These are phyloP conservation scores for Tenrec ecaudatus DNA, from an alignment of 2,113 vertebrate genomes.

Conservation along the genomic window DNA sequence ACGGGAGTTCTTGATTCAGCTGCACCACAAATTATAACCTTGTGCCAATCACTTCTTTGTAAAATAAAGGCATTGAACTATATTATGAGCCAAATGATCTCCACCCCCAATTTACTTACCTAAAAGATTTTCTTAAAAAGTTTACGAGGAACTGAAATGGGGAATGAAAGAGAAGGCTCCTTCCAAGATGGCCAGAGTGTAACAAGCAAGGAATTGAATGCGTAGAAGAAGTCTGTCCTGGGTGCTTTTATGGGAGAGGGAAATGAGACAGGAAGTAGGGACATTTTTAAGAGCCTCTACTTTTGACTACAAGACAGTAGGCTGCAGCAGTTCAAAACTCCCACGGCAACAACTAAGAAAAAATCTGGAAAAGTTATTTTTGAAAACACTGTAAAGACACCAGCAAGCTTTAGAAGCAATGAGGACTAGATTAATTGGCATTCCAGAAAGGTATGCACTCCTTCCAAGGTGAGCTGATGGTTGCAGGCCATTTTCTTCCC, in stretches of 20 bases:
- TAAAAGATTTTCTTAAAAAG: not conserved
- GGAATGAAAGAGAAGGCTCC: slow-evolving; percentile 15
- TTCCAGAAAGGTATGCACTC: not conserved
- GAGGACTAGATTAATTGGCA: slow-evolving; percentile 14
- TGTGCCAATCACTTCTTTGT: not conserved
- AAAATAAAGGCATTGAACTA: slow-evolving; percentile 12
- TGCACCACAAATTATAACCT: not conserved
- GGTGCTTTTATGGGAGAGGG: not conserved
- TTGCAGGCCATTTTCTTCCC: not conserved
- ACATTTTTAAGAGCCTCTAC: not conserved
- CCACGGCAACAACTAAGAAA: not conserved
- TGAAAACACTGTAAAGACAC: not conserved
- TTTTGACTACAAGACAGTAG: not conserved
- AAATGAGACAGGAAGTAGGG: not conserved
- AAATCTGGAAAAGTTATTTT: slow-evolving; percentile 1
- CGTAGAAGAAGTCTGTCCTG: not conserved
- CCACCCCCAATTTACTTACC: not conserved
- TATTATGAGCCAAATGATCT: not conserved
- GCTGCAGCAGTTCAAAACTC: not conserved
- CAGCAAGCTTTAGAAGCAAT: slow-evolving; percentile 2
- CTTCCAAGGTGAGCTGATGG: not conserved
- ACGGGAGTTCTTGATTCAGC: not conserved
- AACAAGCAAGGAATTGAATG: not conserved
- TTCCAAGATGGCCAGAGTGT: not conserved
- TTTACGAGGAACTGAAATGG: not conserved